phyloP scores from a whole-genome alignment of 2,888 invertebrate species.

The Amphipoea lucens region DNA sequence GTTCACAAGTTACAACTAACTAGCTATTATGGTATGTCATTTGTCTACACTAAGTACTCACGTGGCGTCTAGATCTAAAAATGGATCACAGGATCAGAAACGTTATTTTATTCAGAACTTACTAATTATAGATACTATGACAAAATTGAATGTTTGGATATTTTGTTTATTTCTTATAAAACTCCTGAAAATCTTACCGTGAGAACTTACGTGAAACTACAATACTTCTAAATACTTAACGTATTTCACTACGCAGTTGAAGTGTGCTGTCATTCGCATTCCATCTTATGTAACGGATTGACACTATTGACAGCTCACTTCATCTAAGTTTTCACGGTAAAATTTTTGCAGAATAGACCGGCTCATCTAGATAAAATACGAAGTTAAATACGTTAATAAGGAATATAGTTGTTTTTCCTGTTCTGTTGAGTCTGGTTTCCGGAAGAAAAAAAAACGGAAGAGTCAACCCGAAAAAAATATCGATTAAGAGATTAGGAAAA shows the following conservation, averaged over 20 bases:
- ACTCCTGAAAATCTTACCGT: not conserved
- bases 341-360: not conserved
- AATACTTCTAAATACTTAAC: not conserved
- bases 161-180: not conserved
- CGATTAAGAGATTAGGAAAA: not conserved
- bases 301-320: no score
- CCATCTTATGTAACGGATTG: no score
- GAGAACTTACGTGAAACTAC: not conserved
- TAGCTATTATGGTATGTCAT: conserved; percentile 20
- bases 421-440: not conserved
- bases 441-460: not conserved
- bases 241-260: no score
- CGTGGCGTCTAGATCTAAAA: conserved; percentile 15
- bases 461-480: not conserved
- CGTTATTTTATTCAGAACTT: not conserved
- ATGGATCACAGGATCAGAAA: not conserved
- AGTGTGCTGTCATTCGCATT: no score
- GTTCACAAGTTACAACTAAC: conserved; percentile 13
- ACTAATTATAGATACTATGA: no score
- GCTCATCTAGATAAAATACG: not conserved
- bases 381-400: not conserved
- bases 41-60: conserved; percentile 22
- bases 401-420: not conserved
- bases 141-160: not conserved
- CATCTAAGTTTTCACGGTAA: not conserved